Base-by-base conservation (phyloP, 64 coral and sea anemone genomes). In the Stichodactyla mertensii region DNA sequence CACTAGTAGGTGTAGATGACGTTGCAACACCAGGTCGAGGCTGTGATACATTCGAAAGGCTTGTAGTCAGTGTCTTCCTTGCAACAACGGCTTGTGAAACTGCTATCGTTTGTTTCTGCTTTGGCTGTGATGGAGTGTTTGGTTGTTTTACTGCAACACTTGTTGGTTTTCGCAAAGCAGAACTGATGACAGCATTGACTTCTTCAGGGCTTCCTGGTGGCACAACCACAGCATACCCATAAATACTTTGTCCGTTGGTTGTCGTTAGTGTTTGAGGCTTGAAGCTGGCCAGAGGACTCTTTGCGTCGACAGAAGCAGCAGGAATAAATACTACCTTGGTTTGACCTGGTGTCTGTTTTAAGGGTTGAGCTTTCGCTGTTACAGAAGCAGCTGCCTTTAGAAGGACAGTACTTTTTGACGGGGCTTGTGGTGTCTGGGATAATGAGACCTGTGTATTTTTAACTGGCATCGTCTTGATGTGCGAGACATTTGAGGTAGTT, bases 181-280 rank as follows among this genome's bases (percentile, higher is more conserved):
- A 61, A 57, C n/a, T 89, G 27, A 20, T 81, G 54, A 81, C 78
- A 23, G 78, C 78, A 53, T 81, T 81, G 16, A 81, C 78, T 81
- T 81, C 15, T 81, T 81, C 51, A 20, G 78, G 24, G 1, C 55
- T 55, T 22, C 83, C 83, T 61, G 55, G 55, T 15, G 83, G 83
- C 24, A 85, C 56, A 10, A 85, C 83, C 45, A 85, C 60, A 85
- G 83, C 83, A 52, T 85, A 85, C 14, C 83, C 83, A 85, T 14
- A 23, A 61, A 85, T 85, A 27, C 60, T 85, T 52, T 85, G 55
- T 4, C 83, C 83, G 61, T 22, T 59, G 0, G 51, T 45, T 61
- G 83, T 85, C 3, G 55, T 85, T 36, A 85, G 19, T 13, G 60
- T 57, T 10, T 57, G 60, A 16, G 83, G 83, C 59, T 85, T 85